Conservation (phyloP, 2,113 vertebrate genomes). For the Varanus salvator region DNA sequence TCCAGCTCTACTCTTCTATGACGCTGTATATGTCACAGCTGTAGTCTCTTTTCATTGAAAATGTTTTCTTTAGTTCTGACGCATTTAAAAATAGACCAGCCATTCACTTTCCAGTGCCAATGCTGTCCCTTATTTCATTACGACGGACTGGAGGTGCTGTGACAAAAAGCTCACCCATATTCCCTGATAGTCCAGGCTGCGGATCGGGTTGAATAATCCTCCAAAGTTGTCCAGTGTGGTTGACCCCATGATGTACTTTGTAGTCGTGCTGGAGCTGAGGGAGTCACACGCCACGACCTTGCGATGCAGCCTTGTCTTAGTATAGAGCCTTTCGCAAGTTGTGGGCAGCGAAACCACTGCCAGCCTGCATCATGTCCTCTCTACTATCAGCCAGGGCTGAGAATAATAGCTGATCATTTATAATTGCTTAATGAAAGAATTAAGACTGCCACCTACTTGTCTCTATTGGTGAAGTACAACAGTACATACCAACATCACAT, state of each 20-base stretch:
- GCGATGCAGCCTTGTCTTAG: neutral
- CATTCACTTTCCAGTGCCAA: neutral
- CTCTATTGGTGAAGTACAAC: neutral
- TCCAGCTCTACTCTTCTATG: too few species aligned
- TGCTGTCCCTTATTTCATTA: neutral
- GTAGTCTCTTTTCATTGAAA: neutral
- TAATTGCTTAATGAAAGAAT: neutral
- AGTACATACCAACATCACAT: neutral
- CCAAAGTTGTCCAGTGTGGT: neutral
- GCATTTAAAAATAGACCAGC: neutral
- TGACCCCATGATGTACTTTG: neutral
- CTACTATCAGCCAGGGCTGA: neutral
- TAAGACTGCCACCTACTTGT: neutral
- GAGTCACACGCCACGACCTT: neutral
- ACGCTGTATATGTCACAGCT: neutral
- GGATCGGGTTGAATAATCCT: neutral
- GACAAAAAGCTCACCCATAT: too few species aligned
- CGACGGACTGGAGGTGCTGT: neutral
- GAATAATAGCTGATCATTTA: neutral
- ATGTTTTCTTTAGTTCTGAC: neutral
- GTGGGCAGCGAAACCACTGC: neutral
- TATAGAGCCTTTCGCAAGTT: neutral
- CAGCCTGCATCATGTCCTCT: neutral
- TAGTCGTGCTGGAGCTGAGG: too few species aligned
- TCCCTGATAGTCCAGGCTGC: neutral